Evolutionary conservation across 2,888 invertebrate genomes (phyloP), one percentile per base, ranked within the genome.

Genomic region (Leptothorax acervorum): DNA sequence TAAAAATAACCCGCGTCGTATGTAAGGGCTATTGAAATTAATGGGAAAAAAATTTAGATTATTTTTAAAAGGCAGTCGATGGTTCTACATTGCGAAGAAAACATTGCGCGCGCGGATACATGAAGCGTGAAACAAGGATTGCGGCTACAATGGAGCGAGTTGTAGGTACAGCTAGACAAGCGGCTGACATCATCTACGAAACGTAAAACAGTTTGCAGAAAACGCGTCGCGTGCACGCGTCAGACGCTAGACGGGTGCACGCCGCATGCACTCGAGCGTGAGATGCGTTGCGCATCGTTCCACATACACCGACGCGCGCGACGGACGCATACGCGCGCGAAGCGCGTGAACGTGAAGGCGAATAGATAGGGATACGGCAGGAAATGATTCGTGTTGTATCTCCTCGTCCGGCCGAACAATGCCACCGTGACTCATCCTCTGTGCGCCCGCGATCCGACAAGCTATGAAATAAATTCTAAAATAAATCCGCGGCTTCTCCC

Each of bases 331-430:
- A 74, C 85, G 57, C 39, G 66, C 35, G 60, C 51, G 81, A 11
- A 42, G 65, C 74, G 90, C 87, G 86, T 86, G 84, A 86, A 88
- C 90, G 90, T 85, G 86, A 89, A 89, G 86, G 73, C 73, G 73
- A 83, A 90, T 89, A 89, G 92, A 91, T 91, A 90, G 92, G 91
- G 91, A 91, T 91, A 90, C 89, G 91, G 92, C 93, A 93, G 93
- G 93, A 93, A 93, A 91, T 92, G 93, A 93, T 93, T 93, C 93
- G 93, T 91, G 92, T 90, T 92, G 90, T 92, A 93, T 93, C 92
- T 92, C 88, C 86, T 91, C 92, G 92, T 93, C 92, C 93, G 92
- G 91, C 89, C 88, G 91, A 91, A 93, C 92, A 93, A 93, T 92
- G 89, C 92, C 85, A 84, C 87, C 87, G 91, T 93, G 93, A 93